Evolutionary conservation across 1,140 invertebrate species (phyloP), one percentile per base, ranked within the genome.

Genomic region (Wiebesia pumilae): DNA sequence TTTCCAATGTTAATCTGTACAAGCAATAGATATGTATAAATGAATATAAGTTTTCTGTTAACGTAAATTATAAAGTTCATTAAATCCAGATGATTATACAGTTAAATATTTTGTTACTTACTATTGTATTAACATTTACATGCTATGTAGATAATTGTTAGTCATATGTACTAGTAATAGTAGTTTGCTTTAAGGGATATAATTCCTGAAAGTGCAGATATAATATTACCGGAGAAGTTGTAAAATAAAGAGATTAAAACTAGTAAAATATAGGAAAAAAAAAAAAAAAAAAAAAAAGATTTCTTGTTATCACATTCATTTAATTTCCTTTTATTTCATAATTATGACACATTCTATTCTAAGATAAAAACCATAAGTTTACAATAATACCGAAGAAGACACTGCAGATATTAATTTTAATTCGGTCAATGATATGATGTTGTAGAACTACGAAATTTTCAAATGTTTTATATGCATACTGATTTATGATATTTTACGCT

Each of bases 401-500:
- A 83, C 58, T 43, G 80, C 77, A 80, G 47, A 88, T 84, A 88
- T 81, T 88, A 82, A 87, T 85, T 89, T 90, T 88, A 89, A 84
- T 88, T 86, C 81, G 40, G 84, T 87, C 54, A 85, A 89, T 90
- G 88, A 90, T 90, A 89, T 90, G 88, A 88, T 86, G 86, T 88
- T 79, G 83, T 40, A 87, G 43, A 83, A 88, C 88, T 87, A 69
- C 86, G 87, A 82, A 69, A 24, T 51, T 86, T 86, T 16, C 1
- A 65, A 47, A 82, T 81, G 12, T 82, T 58, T 27, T 58, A 30
- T 73, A 51, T 75, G 30, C 51, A n/a, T 78, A 24, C 2, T 27
- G 30, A 27, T 62, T 27, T 40, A 54, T 38, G 16, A 58, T 58
- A 62, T 7, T 78, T 51, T 65, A 58, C 27, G 30, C 38, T 73